These are phyloP conservation scores for Poecilia velifera DNA, from an alignment of 2,797 vertebrate genomes.

Conservation along the genomic window DNA sequence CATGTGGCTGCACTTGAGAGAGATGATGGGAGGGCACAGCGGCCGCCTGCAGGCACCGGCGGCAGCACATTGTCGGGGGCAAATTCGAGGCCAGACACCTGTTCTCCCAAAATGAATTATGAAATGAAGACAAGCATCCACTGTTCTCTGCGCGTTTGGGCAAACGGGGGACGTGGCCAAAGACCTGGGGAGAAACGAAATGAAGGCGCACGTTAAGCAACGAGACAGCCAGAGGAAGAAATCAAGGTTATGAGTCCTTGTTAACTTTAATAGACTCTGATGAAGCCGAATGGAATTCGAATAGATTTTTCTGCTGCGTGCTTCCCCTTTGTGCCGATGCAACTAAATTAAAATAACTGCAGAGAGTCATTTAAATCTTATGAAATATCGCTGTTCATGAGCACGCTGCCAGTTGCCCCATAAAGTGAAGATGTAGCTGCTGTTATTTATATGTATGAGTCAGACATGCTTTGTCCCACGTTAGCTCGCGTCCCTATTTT, in stretches of 20 bases:
- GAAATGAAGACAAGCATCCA: slow-evolving; percentile 54
- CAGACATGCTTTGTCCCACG: slow-evolving; percentile 1
- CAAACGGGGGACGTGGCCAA: slow-evolving; percentile 52
- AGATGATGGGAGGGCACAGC: slow-evolving; percentile 37
- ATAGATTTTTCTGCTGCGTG: slow-evolving; percentile 38
- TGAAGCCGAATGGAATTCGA: slow-evolving; percentile 50
- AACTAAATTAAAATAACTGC: slow-evolving; percentile 60
- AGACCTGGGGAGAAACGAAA: slow-evolving; percentile 55
- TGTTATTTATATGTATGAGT: slow-evolving; percentile 36
- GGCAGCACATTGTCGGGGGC: slow-evolving; percentile 44
- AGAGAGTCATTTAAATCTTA: slow-evolving; percentile 57
- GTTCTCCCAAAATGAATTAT: slow-evolving; percentile 72
- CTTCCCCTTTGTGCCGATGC: slow-evolving; percentile 47
- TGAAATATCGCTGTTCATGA: slow-evolving; percentile 66
- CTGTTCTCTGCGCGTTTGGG: slow-evolving; percentile 49
- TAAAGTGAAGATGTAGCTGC: slow-evolving; percentile 30
- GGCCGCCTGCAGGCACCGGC: slow-evolving; percentile 57
- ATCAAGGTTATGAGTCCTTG: slow-evolving; percentile 69
- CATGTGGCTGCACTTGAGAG: not conserved
- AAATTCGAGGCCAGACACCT: slow-evolving; percentile 70
- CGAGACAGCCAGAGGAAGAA: slow-evolving; percentile 44
- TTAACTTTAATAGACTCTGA: slow-evolving; percentile 69
- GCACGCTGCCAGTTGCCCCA: slow-evolving; percentile 26
- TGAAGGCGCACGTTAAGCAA: slow-evolving; percentile 45
- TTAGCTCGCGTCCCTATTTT: not conserved